These are phyloP conservation scores for Ornithoptera alexandrae DNA, from an alignment of 2,888 invertebrate genomes.

Conservation along the genomic window DNA sequence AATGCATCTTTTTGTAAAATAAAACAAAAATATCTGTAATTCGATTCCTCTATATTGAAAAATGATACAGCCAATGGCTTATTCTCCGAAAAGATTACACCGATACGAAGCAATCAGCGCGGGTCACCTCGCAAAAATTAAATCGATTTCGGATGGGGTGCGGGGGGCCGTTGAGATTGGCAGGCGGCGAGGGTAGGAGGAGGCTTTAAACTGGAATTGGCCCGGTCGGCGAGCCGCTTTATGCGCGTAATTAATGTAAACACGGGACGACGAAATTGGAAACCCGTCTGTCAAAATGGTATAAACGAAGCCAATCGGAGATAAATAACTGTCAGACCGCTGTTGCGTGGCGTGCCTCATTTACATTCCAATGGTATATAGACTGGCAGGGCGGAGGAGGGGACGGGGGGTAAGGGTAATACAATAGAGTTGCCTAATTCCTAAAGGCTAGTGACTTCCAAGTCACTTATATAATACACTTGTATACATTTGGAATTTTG, in stretches of 20 bases:
- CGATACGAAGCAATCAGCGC: constrained; percentile 4
- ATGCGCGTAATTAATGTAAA: constrained; percentile 59
- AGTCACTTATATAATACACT: no score
- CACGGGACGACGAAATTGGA: constrained; percentile 57
- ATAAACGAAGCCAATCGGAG: constrained; percentile 77
- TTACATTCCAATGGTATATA: constrained; percentile 70
- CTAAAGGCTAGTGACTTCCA: constrained; percentile 31
- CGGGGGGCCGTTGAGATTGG: no score
- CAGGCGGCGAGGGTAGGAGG: not conserved
- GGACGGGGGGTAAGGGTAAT: constrained; percentile 46
- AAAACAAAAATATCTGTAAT: not conserved
- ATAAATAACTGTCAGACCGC: constrained; percentile 73
- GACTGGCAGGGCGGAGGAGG: no score
- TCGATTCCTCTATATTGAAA: not conserved
- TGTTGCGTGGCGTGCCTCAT: constrained; percentile 67
- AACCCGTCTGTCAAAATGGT: constrained; percentile 73
- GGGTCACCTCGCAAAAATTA: constrained; percentile 26
- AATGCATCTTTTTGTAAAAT: no score
- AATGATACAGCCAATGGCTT: constrained; percentile 4
- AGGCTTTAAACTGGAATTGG: constrained; percentile 20
- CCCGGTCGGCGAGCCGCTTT: constrained; percentile 14
- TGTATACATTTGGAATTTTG: no score
- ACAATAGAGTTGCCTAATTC: constrained; percentile 57
- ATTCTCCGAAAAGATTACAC: constrained; percentile 17
- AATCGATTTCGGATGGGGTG: constrained; percentile 10